Percentiles rank a stretch among this genome's conserved stretches.
These are phyloP conservation scores for Sandelia bainsii DNA, from an alignment of 2,797 vertebrate genomes.

Conservation along the genomic window DNA sequence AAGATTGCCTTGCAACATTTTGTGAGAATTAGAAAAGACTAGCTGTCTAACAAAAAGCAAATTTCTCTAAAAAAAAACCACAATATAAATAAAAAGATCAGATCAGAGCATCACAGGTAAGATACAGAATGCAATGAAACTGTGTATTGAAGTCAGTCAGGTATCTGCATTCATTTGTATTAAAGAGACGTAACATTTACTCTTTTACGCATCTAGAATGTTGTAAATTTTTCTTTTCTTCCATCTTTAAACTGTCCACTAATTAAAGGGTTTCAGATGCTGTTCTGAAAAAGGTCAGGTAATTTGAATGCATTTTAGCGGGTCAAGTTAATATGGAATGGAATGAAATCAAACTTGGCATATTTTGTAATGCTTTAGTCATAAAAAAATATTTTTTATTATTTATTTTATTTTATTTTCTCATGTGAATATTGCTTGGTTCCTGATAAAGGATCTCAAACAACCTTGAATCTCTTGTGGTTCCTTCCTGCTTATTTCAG, in stretches of 20 bases:
- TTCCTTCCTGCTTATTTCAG: conserved; percentile 25
- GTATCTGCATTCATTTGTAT: too few species aligned
- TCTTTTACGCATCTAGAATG: not conserved
- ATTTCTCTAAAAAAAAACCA: not conserved
- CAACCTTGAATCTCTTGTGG: not conserved
- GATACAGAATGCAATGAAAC: not conserved
- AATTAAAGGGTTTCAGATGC: not conserved
- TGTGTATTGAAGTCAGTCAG: not conserved
- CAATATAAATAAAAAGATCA: not conserved
- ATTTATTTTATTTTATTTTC: too few species aligned
- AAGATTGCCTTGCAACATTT: not conserved
- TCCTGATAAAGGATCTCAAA: not conserved
- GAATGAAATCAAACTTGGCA: not conserved
- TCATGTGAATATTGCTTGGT: not conserved
- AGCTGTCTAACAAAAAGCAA: too few species aligned
- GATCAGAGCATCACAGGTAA: not conserved
- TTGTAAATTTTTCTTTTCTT: not conserved
- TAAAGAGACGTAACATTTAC: not conserved
- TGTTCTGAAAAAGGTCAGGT: not conserved
- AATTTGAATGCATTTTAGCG: not conserved
- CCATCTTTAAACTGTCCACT: not conserved
- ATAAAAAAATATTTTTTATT: too few species aligned
- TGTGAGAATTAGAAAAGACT: not conserved
- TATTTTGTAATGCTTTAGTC: not conserved
- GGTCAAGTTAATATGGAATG: not conserved